A percentile compares a stretch with the other conserved stretches of the same genome.
These are phyloP conservation scores for Urocyon cinereoargenteus DNA, from an alignment of 2,797 vertebrate genomes.

Conservation along the genomic window DNA sequence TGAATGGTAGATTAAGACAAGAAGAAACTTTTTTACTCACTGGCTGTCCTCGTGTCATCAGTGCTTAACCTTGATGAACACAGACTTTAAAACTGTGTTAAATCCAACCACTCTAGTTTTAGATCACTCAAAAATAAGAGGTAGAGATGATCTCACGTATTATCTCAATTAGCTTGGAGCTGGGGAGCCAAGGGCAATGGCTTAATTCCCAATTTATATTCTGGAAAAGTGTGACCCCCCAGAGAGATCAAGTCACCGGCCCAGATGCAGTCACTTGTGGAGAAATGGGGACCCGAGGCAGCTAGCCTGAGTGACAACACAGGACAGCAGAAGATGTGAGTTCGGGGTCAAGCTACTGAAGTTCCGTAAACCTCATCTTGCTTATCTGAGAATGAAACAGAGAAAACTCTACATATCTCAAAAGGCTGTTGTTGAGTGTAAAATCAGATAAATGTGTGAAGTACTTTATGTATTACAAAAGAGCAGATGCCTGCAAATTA, in stretches of 20 bases:
- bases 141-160: not conserved
- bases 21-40: not conserved
- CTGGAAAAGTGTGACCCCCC: not conserved
- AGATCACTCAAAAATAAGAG: not conserved
- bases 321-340: not conserved
- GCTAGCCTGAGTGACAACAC: not conserved
- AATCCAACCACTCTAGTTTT: not conserved
- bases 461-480: not conserved
- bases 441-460: not conserved
- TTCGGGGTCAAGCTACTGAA: not conserved
- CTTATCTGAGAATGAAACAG: not conserved
- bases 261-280: not conserved
- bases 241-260: not conserved
- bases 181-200: not conserved
- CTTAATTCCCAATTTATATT: not conserved
- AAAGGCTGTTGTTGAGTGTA: not conserved
- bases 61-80: not conserved
- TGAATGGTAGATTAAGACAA: conserved; percentile 27
- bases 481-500: not conserved
- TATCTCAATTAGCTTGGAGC: not conserved
- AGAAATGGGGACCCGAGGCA: not conserved
- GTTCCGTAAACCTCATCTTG: not conserved
- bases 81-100: not conserved
- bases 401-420: not conserved
- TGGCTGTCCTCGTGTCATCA: not conserved